Evolutionary conservation across 2,888 invertebrate genomes (phyloP).

Genomic region (Xestia rhomboidea): DNA sequence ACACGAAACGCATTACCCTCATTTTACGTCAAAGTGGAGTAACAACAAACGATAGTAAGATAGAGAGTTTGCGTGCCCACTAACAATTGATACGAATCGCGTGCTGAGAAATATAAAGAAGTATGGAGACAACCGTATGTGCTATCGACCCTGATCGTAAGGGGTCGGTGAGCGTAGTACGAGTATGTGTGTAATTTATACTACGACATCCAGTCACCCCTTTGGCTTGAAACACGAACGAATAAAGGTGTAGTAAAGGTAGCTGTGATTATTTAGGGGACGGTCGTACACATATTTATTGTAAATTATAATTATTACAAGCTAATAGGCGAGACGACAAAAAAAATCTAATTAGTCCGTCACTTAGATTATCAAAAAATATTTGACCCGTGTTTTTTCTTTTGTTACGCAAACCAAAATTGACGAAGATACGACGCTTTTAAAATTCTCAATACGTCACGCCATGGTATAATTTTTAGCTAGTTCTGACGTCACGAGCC

Average conservation of each 20-base stretch:
- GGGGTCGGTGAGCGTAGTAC: slow-evolving; percentile 25
- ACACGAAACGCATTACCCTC: slow-evolving; percentile 62
- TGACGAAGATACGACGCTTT: too few species aligned
- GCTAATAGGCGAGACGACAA: too few species aligned
- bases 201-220: slow-evolving; percentile 15
- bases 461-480: too few species aligned
- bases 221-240: neutral
- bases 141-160: slow-evolving; percentile 50
- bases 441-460: too few species aligned
- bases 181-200: slow-evolving; percentile 10
- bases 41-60: slow-evolving; percentile 58
- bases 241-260: slow-evolving; percentile 1
- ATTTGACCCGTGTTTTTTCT: too few species aligned
- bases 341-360: too few species aligned
- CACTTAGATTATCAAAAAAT: too few species aligned
- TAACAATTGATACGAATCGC: slow-evolving; percentile 52
- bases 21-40: slow-evolving; percentile 57
- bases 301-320: neutral
- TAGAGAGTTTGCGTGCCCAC: slow-evolving; percentile 56
- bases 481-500: too few species aligned
- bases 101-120: slow-evolving; percentile 46
- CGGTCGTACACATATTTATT: neutral
- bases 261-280: slow-evolving; percentile 2
- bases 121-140: slow-evolving; percentile 50
- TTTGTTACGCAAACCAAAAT: too few species aligned